Base-by-base conservation (phyloP, 2,888 invertebrate species). In the Phengaris arion region DNA sequence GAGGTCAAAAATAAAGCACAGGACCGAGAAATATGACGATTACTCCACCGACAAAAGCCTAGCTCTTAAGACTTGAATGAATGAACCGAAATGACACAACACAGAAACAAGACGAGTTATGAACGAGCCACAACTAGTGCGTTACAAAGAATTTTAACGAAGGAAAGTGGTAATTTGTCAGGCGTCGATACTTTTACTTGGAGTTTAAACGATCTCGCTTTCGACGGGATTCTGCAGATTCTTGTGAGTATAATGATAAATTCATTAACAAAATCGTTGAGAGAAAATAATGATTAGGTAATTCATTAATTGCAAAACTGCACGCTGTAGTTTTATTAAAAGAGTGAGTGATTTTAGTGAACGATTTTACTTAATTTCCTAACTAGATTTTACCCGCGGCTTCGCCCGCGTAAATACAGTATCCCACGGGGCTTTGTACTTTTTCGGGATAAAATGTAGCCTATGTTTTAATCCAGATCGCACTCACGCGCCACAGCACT, bases 71-170 rank as follows among this genome's bases (percentile, higher is more conserved):
- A 22, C 1, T 22, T 22, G 22, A 22, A 22, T 22, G 22, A 22
- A 22, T 22, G 22, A 52, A 46, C 2, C 52, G 10, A 35, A 64
- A 64, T 12, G 22, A 0, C 22, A 22, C 35, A 35, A 64, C 45
- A 45, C 35, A 64, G 12, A 52, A 52, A 8, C 48, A 48, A 48
- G 48, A 64, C 64, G 35, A 2, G 22, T 10, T 51, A 51, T 70
- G 70, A 51, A 15, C 48, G 15, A 69, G 46, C 7, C 8, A n/a
- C 68, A 54, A 35, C 72, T 52, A 72, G 72, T 54, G 72, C 72
- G 51, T 70, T 70, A 70, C 51, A 51, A 48, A 72, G 72, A 52
- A 72, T 72, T 72, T 72, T 72, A 72, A 72, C 72, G 72, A 72
- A 72, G 51, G 72, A 72, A 72, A 72, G 72, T 72, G 72, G 52